These are phyloP conservation scores for Fukomys damarensis DNA, from an alignment of 2,113 vertebrate species.

Conservation along the genomic window DNA sequence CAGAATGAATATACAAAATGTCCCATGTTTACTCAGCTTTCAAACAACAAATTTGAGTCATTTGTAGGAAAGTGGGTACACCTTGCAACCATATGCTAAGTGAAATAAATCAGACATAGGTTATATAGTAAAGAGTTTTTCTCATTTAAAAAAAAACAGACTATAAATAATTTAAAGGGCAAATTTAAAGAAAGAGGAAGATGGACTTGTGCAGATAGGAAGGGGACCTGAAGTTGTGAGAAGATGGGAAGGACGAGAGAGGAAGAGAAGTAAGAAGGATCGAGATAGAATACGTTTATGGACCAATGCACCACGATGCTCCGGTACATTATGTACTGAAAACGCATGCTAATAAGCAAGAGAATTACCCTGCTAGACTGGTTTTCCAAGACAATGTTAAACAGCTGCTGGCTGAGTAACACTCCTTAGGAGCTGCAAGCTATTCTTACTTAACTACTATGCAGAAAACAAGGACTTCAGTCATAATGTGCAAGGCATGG, in stretches of 20 bases:
- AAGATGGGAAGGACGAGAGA: not conserved
- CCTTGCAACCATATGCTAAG: not conserved
- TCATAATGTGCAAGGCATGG: not conserved
- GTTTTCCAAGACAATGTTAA: not conserved
- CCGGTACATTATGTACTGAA: not conserved
- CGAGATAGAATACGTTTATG: not conserved
- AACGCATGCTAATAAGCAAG: not conserved
- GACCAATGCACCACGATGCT: not conserved
- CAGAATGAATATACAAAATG: not conserved
- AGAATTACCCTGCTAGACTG: not conserved
- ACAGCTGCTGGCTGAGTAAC: rapidly evolving
- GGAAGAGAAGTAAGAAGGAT: not conserved
- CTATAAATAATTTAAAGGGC: not conserved
- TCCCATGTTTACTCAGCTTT: not conserved
- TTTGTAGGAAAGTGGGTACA: not conserved
- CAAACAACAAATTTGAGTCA: not conserved
- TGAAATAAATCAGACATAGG: not conserved
- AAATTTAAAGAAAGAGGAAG: not conserved
- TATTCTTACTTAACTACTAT: not conserved
- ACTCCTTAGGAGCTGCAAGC: not conserved
- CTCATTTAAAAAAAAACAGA: not conserved
- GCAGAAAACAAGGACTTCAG: not conserved
- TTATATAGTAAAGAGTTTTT: not conserved
- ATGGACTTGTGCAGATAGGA: not conserved
- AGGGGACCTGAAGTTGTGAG: not conserved